Conservation (phyloP, 2,888 invertebrate species). For the Phengaris arion region DNA sequence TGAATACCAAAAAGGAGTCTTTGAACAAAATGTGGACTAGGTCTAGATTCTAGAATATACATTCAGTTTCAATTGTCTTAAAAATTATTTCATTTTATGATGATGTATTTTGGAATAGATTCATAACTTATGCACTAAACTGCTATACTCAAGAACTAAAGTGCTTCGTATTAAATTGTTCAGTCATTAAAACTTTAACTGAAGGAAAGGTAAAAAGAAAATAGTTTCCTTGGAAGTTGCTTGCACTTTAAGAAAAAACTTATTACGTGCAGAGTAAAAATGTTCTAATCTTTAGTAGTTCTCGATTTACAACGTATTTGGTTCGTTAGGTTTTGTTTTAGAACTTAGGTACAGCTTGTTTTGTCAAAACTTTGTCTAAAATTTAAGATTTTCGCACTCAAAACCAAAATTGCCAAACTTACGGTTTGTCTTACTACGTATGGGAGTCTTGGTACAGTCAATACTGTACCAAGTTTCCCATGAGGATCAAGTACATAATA, state of each 20-base stretch:
- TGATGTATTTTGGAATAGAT: constrained; percentile 7
- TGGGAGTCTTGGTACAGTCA: too few species aligned
- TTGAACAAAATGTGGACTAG: neutral
- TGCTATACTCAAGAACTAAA: constrained; percentile 21
- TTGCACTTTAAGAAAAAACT: constrained; percentile 15
- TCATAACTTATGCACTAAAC: constrained; percentile 14
- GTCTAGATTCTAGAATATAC: too few species aligned
- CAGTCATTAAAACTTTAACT: constrained; percentile 28
- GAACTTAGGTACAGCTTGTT: neutral
- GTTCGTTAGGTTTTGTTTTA: neutral
- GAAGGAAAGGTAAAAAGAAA: constrained; percentile 26
- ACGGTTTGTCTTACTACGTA: neutral
- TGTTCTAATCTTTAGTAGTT: constrained; percentile 5
- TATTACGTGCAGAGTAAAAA: constrained; percentile 9
- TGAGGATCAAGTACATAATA: too few species aligned
- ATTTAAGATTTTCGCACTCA: neutral
- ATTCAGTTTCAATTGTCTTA: neutral
- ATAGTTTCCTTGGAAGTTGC: constrained; percentile 21
- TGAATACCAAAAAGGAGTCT: neutral
- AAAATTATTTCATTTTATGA: neutral
- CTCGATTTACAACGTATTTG: constrained; percentile 7
- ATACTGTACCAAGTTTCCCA: too few species aligned
- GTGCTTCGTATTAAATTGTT: constrained; percentile 25
- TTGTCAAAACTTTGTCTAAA: neutral
- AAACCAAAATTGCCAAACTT: neutral